Evolutionary conservation across 2,113 vertebrate genomes (phyloP), one percentile per base, ranked within the genome.

Genomic region (Psophia crepitans): DNA sequence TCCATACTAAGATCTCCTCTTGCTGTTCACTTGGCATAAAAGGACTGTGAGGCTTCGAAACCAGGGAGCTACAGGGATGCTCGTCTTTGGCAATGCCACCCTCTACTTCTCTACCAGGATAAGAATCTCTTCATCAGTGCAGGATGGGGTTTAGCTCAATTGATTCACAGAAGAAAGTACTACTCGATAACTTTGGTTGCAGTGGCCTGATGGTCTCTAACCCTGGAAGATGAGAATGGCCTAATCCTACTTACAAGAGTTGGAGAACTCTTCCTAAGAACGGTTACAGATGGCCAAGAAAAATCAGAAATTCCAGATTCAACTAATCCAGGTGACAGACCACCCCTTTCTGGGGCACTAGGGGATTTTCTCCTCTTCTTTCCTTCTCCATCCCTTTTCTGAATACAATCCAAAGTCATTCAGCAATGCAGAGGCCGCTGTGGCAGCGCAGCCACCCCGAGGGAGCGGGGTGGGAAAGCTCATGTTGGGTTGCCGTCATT

Each of bases 61-160:
- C 1, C 8, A 68, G 32, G 54, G 35, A 80, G n/a, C 48, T 53
- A 65, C 27, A 61, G 41, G 22, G 8, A 21, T n/a, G 28, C 11
- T 14, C 20, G 35, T 43, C 22, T 37, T 73, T 39, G 44, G 27
- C 32, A 85, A 49, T 46, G 37, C 43, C 49, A 61, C 8, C 13
- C 33, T 58, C 16, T 21, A 9, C 30, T 85, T 44, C 63, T 93
- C 33, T 23, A 43, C 9, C 22, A 54, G 44, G 44, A 53, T 14
- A 13, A 0, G 2, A 63, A 57, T 18, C 26, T 56, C 53, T 76
- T 58, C 63, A 18, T 12, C 0, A 0, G 5, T 22, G 49, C 73
- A 84, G 44, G 69, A 76, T 11, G 28, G n/a, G 12, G 17, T 43
- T 91, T 39, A 87, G 60, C 32, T 80, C 83, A 58, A 2, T 0